Evolutionary conservation across 2,113 vertebrate genomes (phyloP).

Genomic region (Myiagra hebetior): DNA sequence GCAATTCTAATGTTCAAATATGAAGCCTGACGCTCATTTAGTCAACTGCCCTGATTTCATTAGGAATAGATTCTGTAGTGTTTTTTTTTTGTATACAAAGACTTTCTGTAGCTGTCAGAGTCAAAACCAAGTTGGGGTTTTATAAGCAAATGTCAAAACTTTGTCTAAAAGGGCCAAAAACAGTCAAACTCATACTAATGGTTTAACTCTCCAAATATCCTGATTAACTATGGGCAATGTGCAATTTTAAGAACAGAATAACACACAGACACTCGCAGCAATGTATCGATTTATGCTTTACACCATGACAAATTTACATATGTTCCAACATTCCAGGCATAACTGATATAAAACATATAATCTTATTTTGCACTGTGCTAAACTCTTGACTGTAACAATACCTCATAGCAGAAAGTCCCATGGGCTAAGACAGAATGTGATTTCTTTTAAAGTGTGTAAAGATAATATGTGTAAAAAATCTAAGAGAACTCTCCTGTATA

Average conservation of each 20-base stretch:
- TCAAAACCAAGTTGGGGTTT: neutral
- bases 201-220: neutral
- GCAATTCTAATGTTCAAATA: neutral
- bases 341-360: neutral
- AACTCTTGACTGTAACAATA: neutral
- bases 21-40: neutral
- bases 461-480: neutral
- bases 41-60: neutral
- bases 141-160: neutral
- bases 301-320: neutral
- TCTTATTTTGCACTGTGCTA: neutral
- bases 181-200: neutral
- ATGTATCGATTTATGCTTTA: neutral
- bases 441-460: neutral
- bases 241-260: neutral
- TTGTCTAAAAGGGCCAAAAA: neutral
- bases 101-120: neutral
- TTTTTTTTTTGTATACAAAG: neutral
- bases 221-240: neutral
- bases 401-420: neutral
- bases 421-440: neutral
- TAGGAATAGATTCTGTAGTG: neutral
- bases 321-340: neutral
- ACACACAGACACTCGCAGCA: neutral
- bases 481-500: neutral